These are phyloP conservation scores for Heliconius sara DNA, from an alignment of 2,888 invertebrate species.

Conservation along the genomic window DNA sequence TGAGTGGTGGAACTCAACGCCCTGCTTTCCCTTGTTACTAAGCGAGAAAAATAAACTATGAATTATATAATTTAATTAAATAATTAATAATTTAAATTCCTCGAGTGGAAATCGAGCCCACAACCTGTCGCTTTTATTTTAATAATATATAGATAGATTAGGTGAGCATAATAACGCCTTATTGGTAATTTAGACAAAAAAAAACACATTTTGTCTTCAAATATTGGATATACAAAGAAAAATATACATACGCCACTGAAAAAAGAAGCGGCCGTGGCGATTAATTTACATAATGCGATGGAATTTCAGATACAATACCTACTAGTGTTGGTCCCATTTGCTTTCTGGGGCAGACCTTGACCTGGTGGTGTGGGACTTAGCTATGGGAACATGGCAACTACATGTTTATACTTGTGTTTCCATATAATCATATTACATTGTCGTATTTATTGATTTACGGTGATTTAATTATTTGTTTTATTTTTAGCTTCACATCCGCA, in stretches of 20 bases:
- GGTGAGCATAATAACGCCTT: too few relatives aligned
- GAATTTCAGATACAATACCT: conserved; percentile 30
- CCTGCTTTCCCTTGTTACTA: too few relatives aligned
- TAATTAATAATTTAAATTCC: too few relatives aligned
- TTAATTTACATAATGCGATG: conserved; percentile 25
- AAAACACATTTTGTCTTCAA: not conserved
- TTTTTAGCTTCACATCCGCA: not conserved
- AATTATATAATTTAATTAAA: too few relatives aligned
- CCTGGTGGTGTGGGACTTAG: conserved; percentile 27
- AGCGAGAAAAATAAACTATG: too few relatives aligned
- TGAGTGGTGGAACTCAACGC: too few relatives aligned
- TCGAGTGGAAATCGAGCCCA: too few relatives aligned
- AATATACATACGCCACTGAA: conserved; percentile 14
- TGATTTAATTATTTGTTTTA: not conserved
- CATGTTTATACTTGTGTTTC: conserved; percentile 4
- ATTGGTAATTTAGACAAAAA: not conserved
- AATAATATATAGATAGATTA: too few relatives aligned
- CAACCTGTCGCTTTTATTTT: too few relatives aligned
- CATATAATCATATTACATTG: conserved; percentile 1
- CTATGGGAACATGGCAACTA: conserved; percentile 3
- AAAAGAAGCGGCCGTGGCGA: conserved; percentile 16
- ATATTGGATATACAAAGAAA: not conserved
- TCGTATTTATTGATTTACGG: not conserved
- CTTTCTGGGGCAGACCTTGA: conserved; percentile 43
- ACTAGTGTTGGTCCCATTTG: conserved; percentile 37